Percentiles rank a stretch among this genome's conserved stretches.
phyloP scores from a whole-genome alignment of 2,797 vertebrate genomes.

The Echeneis naucrates region DNA sequence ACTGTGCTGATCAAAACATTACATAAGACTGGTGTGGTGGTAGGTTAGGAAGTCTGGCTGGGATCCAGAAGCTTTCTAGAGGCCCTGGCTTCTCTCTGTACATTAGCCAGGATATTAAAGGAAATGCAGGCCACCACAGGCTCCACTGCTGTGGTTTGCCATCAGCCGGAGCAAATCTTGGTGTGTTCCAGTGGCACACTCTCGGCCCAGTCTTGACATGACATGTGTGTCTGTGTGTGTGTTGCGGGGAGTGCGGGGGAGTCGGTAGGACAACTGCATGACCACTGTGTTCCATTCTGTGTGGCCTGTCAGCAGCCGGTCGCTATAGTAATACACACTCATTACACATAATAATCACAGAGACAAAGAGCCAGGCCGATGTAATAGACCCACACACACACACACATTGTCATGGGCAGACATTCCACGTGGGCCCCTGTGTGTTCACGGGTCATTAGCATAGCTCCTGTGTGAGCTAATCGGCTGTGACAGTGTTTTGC shows the following conservation, averaged over 20 bases:
- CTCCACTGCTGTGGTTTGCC: constrained; percentile 81
- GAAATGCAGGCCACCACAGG: constrained; percentile 83
- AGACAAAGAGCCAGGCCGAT: constrained; percentile 66
- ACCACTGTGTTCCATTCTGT: constrained; percentile 73
- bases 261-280: constrained; percentile 67
- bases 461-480: constrained; percentile 69
- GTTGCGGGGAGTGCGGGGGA: constrained; percentile 54
- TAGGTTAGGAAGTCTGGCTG: constrained; percentile 73
- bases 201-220: constrained; percentile 74
- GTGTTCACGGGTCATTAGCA: constrained; percentile 75
- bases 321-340: constrained; percentile 70
- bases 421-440: constrained; percentile 57
- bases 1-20: constrained; percentile 77
- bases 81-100: constrained; percentile 81
- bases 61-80: constrained; percentile 73
- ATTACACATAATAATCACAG: constrained; percentile 68
- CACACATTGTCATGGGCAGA: constrained; percentile 44
- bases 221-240: constrained; percentile 54
- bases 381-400: constrained; percentile 31
- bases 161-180: constrained; percentile 80
- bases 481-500: constrained; percentile 69
- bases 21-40: constrained; percentile 75
- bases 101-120: constrained; percentile 86
- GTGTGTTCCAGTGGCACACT: constrained; percentile 78
- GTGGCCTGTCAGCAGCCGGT: constrained; percentile 76